These are phyloP conservation scores for Pteria penguin DNA, from an alignment of 2,888 invertebrate genomes.

Conservation along the genomic window DNA sequence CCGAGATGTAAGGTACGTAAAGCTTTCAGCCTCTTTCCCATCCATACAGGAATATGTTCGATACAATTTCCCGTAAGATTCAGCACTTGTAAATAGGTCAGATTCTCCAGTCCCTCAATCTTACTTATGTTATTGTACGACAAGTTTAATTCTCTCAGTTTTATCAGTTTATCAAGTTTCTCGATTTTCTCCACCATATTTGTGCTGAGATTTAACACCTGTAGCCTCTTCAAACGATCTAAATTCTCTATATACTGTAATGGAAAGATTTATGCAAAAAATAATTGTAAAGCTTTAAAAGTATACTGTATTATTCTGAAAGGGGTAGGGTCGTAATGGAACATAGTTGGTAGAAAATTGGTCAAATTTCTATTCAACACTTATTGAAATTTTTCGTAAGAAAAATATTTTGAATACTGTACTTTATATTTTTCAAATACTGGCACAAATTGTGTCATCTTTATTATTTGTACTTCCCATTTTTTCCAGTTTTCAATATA, in stretches of 20 bases:
- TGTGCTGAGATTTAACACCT: conserved; percentile 72
- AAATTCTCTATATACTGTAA: conserved; percentile 79
- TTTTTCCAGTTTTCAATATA: too few relatives aligned
- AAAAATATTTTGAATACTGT: too few relatives aligned
- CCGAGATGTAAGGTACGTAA: conserved; percentile 72
- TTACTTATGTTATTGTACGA: conserved; percentile 73
- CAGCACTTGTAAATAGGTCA: conserved; percentile 71
- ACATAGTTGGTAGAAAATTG: too few relatives aligned
- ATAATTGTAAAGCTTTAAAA: not conserved
- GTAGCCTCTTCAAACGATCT: conserved; percentile 73
- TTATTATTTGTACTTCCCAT: too few relatives aligned
- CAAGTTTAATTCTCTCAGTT: conserved; percentile 76
- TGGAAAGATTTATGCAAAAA: conserved; percentile 13
- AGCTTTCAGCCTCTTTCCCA: conserved; percentile 73
- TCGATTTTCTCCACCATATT: conserved; percentile 79
- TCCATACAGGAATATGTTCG: conserved; percentile 75
- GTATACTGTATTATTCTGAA: not conserved
- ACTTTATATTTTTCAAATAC: too few relatives aligned
- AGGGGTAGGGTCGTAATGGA: too few relatives aligned
- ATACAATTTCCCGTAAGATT: conserved; percentile 76
- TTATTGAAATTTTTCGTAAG: too few relatives aligned
- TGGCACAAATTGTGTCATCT: too few relatives aligned
- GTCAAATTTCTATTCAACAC: too few relatives aligned
- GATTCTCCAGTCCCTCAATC: conserved; percentile 75
- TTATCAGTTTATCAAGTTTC: conserved; percentile 73